A percentile compares a stretch with the other conserved stretches of the same genome.
These are phyloP conservation scores for Clunio marinus DNA, from an alignment of 2,888 invertebrate species.

Conservation along the genomic window DNA sequence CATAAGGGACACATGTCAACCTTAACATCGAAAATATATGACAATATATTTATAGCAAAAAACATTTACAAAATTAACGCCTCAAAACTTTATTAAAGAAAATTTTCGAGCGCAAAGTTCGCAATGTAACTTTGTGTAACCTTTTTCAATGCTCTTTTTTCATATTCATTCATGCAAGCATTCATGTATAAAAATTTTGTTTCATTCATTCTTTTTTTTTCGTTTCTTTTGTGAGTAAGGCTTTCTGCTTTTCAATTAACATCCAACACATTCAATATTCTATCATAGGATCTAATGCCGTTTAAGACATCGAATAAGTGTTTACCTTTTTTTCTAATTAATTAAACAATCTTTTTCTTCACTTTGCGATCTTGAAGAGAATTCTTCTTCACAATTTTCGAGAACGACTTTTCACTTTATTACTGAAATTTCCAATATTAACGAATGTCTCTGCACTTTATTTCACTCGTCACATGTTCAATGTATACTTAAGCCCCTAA, in stretches of 20 bases:
- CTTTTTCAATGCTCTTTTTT: no score
- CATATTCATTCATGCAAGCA: not conserved
- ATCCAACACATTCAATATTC: no score
- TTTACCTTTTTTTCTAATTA: not conserved
- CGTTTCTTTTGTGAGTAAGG: not conserved
- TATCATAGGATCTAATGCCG: no score
- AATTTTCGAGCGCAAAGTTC: no score
- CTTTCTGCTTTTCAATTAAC: no score
- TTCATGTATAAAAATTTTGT: not conserved
- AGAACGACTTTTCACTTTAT: not conserved
- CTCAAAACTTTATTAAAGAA: no score
- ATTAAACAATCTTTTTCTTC: constrained; percentile 3
- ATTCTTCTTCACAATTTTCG: not conserved
- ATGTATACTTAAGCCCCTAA: constrained; percentile 14
- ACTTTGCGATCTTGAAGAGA: not conserved
- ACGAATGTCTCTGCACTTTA: not conserved
- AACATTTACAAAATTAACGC: no score
- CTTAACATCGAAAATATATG: no score
- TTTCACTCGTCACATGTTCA: constrained; percentile 26
- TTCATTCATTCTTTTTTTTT: constrained; percentile 6
- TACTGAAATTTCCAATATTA: not conserved
- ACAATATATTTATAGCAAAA: no score
- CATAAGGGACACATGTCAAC: not conserved
- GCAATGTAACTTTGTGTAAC: not conserved
- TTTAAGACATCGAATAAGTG: no score